Evolutionary conservation across 1,140 invertebrate species (phyloP).

Genomic region (Drosophila equinoxialis): DNA sequence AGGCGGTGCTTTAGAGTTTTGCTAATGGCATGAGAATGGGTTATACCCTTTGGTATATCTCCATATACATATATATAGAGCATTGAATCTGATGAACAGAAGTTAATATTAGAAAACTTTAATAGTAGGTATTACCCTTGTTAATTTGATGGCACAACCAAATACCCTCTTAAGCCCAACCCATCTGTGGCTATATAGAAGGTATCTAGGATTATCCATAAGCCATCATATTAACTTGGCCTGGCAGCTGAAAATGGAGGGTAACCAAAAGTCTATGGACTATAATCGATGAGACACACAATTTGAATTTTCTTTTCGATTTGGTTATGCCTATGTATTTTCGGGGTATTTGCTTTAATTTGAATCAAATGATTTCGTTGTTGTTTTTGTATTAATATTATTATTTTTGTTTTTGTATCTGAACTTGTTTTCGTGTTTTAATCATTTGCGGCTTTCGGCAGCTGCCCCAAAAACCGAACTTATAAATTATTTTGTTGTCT

Average conservation of each 20-base stretch:
- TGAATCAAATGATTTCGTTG: conserved; percentile 26
- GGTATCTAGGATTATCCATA: too few species aligned
- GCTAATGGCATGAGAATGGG: not conserved
- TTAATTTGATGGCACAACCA: too few species aligned
- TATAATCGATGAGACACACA: too few species aligned
- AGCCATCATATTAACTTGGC: too few species aligned
- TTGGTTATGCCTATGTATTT: conserved; percentile 54
- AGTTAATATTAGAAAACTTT: too few species aligned
- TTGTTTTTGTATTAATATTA: not conserved
- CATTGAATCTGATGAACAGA: too few species aligned
- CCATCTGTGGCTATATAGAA: too few species aligned
- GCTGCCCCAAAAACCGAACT: conserved; percentile 55
- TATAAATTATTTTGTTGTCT: conserved; percentile 57
- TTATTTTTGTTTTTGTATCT: not conserved
- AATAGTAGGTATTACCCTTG: too few species aligned
- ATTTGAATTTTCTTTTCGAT: conserved; percentile 37
- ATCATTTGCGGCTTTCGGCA: conserved; percentile 60
- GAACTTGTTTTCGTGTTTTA: conserved; percentile 56
- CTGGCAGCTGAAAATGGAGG: not conserved
- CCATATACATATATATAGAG: not conserved
- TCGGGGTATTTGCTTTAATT: conserved; percentile 17
- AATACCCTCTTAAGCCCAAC: too few species aligned
- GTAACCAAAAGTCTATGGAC: not conserved
- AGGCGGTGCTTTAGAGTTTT: conserved; percentile 5
- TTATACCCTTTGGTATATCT: too few species aligned